Conservation (phyloP, 2,888 invertebrate species). For the Bellardia bayeri region DNA sequence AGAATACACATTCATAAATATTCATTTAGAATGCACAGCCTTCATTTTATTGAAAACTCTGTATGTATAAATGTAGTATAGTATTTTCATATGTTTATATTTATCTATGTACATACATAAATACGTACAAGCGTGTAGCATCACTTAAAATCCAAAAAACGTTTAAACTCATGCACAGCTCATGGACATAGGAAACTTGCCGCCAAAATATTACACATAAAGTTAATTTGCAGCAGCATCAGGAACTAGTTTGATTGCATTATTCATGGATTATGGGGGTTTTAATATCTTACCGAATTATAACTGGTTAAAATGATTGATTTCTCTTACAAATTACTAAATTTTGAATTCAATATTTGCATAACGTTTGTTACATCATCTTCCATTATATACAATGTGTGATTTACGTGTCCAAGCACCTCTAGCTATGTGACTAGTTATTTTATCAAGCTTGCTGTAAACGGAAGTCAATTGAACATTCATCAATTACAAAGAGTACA, state of each 20-base stretch:
- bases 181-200: background rate
- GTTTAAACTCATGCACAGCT: background rate
- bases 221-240: background rate
- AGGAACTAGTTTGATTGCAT: background rate
- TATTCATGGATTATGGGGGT: background rate
- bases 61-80: slow-evolving; percentile 70
- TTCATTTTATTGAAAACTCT: slow-evolving; percentile 83
- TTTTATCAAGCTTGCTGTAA: no score
- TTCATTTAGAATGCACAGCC: slow-evolving; percentile 81
- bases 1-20: slow-evolving; percentile 39
- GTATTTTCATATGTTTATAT: background rate
- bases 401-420: no score
- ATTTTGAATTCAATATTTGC: no score
- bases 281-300: background rate
- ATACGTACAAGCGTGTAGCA: background rate
- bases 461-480: no score
- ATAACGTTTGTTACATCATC: no score
- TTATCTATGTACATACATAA: background rate
- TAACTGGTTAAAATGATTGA: background rate
- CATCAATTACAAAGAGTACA: no score
- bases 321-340: background rate
- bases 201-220: slow-evolving; percentile 29
- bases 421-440: no score
- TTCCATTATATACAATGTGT: no score
- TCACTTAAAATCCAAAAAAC: slow-evolving; percentile 14